Base-by-base conservation (phyloP, 2,888 invertebrate species). In the Tridacna gigas region DNA sequence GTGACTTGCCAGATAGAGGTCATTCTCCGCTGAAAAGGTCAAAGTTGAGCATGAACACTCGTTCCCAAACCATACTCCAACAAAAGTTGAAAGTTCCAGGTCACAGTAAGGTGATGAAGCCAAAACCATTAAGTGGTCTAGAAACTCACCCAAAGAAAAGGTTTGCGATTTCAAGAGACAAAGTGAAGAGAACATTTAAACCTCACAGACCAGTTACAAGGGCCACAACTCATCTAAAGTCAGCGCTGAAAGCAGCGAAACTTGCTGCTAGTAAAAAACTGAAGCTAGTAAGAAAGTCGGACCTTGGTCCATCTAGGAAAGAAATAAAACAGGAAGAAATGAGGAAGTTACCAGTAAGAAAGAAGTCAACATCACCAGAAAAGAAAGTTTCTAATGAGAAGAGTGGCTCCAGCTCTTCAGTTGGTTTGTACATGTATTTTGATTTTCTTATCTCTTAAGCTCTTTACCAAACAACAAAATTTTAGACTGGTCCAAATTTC, bases 231-330 rank as follows among this genome's bases (percentile, higher is more conserved):
- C 88, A 88, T 71, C 25, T 88, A 20, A 88, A 86, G 37, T 80
- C 82, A 20, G 82, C 77, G 5, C 18, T 87, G n/a, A 83, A 88
- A 20, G 77, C 86, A 25, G 86, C 86, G n/a, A 88, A 88, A 75
- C 86, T 84, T 74, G 65, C 86, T 61, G 87, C 84, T 22, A 84
- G 74, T 67, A 86, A 85, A 61, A 88, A 85, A 73, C 25, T 89
- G 66, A 84, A 84, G 25, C 45, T 86, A 20, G 60, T 86, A 13
- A 76, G 60, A 45, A 61, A 60, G 13, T 60, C 67, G 25, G 47
- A 66, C 13, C 20, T n/a, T 25, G 15, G 18, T 11, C 22, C 22
- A 51, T 9, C 20, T 25, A 71, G 51, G 20, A 67, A 67, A 28
- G 67, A 37, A 1, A 67, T 28, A 3, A 28, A 28, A 28, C 48